These are phyloP conservation scores for Monopterus albus DNA, from an alignment of 2,113 vertebrate species.

Conservation along the genomic window DNA sequence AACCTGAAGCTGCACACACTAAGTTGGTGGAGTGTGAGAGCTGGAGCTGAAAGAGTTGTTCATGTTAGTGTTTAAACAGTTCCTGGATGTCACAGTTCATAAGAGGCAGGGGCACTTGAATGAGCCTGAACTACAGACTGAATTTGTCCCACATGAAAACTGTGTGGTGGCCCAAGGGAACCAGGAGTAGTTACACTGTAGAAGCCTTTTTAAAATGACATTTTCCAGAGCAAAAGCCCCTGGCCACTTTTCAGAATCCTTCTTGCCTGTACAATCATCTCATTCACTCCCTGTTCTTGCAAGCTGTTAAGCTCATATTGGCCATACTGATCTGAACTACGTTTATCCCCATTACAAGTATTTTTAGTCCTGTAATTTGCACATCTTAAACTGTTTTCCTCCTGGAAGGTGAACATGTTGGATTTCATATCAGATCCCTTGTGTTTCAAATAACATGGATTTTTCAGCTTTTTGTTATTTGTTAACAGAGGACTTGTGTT, in stretches of 20 bases:
- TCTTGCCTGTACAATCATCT: constrained; percentile 4
- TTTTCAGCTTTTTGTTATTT: too few species aligned
- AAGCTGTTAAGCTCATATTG: constrained; percentile 25
- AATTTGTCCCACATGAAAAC: constrained; percentile 27
- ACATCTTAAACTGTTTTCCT: background rate
- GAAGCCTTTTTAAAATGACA: background rate
- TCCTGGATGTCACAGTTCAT: background rate
- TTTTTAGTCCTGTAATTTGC: background rate
- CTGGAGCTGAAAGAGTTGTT: background rate
- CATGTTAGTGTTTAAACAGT: background rate
- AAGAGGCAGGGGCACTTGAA: background rate
- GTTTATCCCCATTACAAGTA: background rate
- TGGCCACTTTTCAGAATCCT: constrained; percentile 28
- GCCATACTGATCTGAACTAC: background rate
- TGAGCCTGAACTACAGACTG: background rate
- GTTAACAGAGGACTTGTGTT: too few species aligned
- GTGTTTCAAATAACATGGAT: too few species aligned
- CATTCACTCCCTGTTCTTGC: background rate
- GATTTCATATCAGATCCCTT: too few species aligned
- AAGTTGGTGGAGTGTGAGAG: background rate
- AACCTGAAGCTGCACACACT: background rate
- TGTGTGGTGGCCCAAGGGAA: background rate
- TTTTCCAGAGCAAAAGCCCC: constrained; percentile 11
- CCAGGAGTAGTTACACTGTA: background rate
- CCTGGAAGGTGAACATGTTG: background rate